A percentile compares a stretch with the other conserved stretches of the same genome.
phyloP scores from a whole-genome alignment of 2,113 vertebrate species.

The Embiotoca jacksoni region DNA sequence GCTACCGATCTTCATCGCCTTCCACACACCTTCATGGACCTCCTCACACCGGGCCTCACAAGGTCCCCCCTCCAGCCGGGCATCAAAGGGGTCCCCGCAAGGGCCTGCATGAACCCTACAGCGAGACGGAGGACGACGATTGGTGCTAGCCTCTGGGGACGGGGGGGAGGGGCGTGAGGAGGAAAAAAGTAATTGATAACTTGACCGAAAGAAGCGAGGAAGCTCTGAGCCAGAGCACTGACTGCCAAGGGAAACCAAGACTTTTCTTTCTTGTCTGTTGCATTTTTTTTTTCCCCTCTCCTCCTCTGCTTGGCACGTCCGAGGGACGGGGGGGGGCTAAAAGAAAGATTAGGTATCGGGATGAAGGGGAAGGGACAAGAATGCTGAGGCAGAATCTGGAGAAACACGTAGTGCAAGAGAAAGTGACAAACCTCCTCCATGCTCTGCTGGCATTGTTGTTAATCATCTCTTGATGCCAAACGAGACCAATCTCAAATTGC shows the following conservation, averaged over 20 bases:
- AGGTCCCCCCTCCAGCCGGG: slow-evolving; percentile 78
- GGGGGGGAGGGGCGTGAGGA: slow-evolving; percentile 57
- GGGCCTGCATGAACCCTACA: slow-evolving; percentile 91
- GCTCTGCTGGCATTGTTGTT: slow-evolving; percentile 61
- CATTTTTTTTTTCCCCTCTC: slow-evolving; percentile 53
- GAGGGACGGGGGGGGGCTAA: slow-evolving; percentile 26
- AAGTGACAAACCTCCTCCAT: slow-evolving; percentile 30
- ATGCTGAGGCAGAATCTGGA: slow-evolving; percentile 51
- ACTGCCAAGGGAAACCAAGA: slow-evolving; percentile 77
- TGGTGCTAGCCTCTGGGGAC: slow-evolving; percentile 91
- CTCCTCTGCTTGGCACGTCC: slow-evolving; percentile 71
- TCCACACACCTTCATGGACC: slow-evolving; percentile 85
- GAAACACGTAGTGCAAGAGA: slow-evolving; percentile 30
- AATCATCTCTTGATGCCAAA: slow-evolving; percentile 76
- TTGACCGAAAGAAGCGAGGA: slow-evolving; percentile 43
- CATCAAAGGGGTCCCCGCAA: slow-evolving; percentile 85
- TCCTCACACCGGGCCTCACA: slow-evolving; percentile 82
- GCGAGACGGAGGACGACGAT: slow-evolving; percentile 92
- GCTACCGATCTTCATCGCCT: slow-evolving; percentile 89
- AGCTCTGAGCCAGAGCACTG: slow-evolving; percentile 64
- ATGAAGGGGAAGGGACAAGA: slow-evolving; percentile 50
- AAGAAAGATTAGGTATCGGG: slow-evolving; percentile 38
- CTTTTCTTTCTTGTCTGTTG: slow-evolving; percentile 72
- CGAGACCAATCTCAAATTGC: slow-evolving; percentile 60
- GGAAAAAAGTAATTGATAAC: slow-evolving; percentile 33